Base-by-base conservation (phyloP, 2,888 invertebrate species). In the Toxonevra muliebris region DNA sequence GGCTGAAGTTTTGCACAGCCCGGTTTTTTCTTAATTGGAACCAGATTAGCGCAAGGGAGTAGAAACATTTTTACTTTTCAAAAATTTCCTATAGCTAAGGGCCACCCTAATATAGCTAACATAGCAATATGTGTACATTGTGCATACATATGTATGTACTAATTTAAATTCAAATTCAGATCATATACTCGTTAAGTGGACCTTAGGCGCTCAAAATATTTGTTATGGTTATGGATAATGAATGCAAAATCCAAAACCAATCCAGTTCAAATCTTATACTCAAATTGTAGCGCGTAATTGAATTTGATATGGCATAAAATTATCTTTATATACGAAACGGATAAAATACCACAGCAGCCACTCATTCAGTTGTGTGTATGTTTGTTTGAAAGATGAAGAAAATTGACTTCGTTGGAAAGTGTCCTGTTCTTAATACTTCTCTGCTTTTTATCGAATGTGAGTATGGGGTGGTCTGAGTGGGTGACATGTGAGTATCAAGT, bases 201-300 rank as follows among this genome's bases (percentile, higher is more conserved):
- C 60, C 60, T 50, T 19, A 50, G 50, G 60, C 60, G 60, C 30
- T 61, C 9, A 7, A 12, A 13, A 10, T 13, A n/a, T 48, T 48
- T 48, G 48, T 15, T 48, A n/a, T 48, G 48, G 48, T 48, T 48
- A 48, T 48, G 48, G 48, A 48, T 48, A 48, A 48, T 48, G 48
- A 11, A 48, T 48, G n/a, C 48, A 13, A 48, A 10, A 48, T 48
- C 48, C 48, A 48, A 48, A 7, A 48, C 9, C 48, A 48, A 48
- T 48, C 15, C 48, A 48, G 8, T 48, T 10, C 11, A 48, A 48
- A 48, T 48, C 48, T 15, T 11, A 13, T 5, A 48, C n/a, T 8
- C 48, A 48, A 48, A 48, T 48, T 48, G 48, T 48, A 11, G 15
- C 48, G 48, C 48, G 48, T 48, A 48, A 48, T 48, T 48, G 48